Evolutionary conservation across 2,797 vertebrate genomes (phyloP).

Genomic region (Carapus acus): DNA sequence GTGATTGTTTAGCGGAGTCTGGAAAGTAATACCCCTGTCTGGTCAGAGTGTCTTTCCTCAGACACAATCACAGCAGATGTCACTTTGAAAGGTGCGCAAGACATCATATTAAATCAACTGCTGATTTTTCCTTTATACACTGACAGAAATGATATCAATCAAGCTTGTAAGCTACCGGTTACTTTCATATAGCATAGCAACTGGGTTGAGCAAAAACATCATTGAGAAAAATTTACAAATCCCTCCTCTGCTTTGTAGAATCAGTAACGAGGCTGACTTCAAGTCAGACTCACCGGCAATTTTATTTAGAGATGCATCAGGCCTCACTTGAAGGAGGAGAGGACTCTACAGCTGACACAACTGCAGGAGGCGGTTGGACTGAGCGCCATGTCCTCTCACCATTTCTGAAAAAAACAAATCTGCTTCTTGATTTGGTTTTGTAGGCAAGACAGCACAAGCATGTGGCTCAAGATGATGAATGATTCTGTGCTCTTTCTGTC

Average conservation of each 20-base stretch:
- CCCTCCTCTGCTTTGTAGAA: slow-evolving; percentile 4
- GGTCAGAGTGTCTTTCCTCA: too few species aligned
- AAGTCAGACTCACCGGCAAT: slow-evolving; percentile 26
- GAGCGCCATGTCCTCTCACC: background rate
- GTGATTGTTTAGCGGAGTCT: too few species aligned
- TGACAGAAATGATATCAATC: too few species aligned
- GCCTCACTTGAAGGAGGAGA: background rate
- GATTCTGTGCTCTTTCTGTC: too few species aligned
- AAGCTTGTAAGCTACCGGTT: too few species aligned
- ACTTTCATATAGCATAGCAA: too few species aligned
- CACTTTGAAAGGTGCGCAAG: too few species aligned
- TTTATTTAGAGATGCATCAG: slow-evolving; percentile 12
- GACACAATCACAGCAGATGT: too few species aligned
- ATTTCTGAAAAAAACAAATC: background rate
- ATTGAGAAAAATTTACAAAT: background rate
- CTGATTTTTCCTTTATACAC: too few species aligned
- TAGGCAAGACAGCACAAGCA: background rate
- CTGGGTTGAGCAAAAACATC: too few species aligned
- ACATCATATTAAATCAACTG: too few species aligned
- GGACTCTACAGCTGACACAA: slow-evolving; percentile 3
- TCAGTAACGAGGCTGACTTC: slow-evolving; percentile 10
- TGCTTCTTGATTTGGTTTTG: background rate
- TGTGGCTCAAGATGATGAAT: background rate
- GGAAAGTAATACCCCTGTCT: too few species aligned
- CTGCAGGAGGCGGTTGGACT: background rate